Evolutionary conservation across 2,797 vertebrate species (phyloP).

Genomic region (Bryconaethiops microstoma): DNA sequence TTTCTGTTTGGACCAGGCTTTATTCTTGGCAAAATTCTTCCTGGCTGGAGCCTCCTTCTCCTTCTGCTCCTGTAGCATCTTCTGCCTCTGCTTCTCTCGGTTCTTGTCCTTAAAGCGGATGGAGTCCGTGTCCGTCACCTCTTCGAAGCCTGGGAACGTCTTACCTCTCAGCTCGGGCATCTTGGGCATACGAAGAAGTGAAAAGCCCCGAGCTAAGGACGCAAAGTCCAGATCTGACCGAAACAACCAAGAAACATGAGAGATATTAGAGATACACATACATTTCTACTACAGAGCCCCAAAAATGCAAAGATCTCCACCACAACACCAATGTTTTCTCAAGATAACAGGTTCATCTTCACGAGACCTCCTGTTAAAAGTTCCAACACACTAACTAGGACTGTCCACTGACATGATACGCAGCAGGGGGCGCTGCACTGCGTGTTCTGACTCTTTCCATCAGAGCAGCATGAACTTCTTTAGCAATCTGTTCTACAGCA

Average conservation of each 20-base stretch:
- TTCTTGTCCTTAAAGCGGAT: slow-evolving; percentile 94
- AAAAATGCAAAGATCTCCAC: too few relatives aligned
- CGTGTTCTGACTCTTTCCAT: too few relatives aligned
- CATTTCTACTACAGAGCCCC: too few relatives aligned
- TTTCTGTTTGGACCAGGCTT: slow-evolving; percentile 96
- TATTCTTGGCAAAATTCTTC: slow-evolving; percentile 80
- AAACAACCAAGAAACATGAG: not conserved
- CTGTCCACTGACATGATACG: too few relatives aligned
- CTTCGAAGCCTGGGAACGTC: slow-evolving; percentile 80
- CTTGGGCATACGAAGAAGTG: slow-evolving; percentile 89
- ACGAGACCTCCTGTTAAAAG: too few relatives aligned
- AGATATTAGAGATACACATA: not conserved
- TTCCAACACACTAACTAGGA: too few relatives aligned
- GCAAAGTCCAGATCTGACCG: slow-evolving; percentile 88
- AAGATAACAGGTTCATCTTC: too few relatives aligned
- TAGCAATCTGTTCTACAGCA: too few relatives aligned
- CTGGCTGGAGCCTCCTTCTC: slow-evolving; percentile 60
- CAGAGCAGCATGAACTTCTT: too few relatives aligned
- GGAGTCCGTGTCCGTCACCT: slow-evolving; percentile 83
- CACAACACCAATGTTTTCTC: too few relatives aligned
- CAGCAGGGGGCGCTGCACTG: not conserved
- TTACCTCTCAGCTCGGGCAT: slow-evolving; percentile 94
- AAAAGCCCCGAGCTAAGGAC: slow-evolving; percentile 86
- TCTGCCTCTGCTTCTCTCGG: slow-evolving; percentile 88
- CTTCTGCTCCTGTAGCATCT: slow-evolving; percentile 77